phyloP scores from a whole-genome alignment of 2,797 vertebrate species.

The Scyliorhinus canicula region DNA sequence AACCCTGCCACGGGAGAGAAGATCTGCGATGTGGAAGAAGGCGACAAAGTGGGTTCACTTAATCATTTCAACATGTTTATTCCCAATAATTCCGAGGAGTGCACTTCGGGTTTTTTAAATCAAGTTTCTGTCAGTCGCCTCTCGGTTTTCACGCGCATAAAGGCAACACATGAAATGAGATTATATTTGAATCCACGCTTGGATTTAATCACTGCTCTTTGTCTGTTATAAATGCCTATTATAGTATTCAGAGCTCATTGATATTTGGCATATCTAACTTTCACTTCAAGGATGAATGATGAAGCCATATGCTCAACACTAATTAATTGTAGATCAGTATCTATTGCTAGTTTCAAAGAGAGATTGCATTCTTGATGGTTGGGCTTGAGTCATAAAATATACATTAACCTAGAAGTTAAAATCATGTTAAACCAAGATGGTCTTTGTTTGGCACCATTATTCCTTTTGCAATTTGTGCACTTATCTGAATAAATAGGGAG shows the following conservation, averaged over 20 bases:
- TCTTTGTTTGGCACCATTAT: not conserved
- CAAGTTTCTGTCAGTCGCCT: not conserved
- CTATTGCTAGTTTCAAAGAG: not conserved
- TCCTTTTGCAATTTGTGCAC: not conserved
- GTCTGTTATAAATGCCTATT: not conserved
- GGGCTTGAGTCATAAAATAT: not conserved
- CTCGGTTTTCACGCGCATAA: no score
- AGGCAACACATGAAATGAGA: not conserved
- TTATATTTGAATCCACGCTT: not conserved
- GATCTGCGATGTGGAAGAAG: conserved; percentile 78
- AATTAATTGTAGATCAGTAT: not conserved
- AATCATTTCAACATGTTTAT: not conserved
- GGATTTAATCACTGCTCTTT: not conserved
- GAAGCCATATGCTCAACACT: not conserved
- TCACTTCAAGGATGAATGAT: not conserved
- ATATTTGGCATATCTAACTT: not conserved
- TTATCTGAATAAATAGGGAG: not conserved
- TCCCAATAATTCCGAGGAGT: not conserved
- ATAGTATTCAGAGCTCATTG: not conserved
- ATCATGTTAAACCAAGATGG: not conserved
- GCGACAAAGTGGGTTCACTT: conserved; percentile 55
- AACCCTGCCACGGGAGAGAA: conserved; percentile 72
- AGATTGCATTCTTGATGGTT: not conserved
- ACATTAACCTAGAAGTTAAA: not conserved
- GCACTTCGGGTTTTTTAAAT: not conserved